phyloP scores from a whole-genome alignment of 2,797 vertebrate genomes.

The Pangasius krempfi region DNA sequence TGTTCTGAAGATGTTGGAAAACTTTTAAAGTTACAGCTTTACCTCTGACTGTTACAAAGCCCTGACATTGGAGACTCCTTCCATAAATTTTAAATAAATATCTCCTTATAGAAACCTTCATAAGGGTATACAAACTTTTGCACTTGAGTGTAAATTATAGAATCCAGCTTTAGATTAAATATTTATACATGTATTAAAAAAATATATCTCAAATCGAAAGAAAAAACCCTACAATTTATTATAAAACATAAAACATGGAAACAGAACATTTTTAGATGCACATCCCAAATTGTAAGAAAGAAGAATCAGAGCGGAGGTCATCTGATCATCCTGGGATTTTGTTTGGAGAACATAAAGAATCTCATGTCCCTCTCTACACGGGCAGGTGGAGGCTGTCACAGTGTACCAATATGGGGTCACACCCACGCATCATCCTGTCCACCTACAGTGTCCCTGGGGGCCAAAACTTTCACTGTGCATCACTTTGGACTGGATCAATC shows the following conservation, averaged over 20 bases:
- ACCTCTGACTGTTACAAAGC: background rate
- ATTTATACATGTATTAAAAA: background rate
- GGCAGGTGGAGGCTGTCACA: slow-evolving; percentile 58
- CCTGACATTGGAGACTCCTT: slow-evolving; percentile 2
- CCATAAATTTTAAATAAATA: background rate
- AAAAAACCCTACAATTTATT: background rate
- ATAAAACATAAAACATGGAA: background rate
- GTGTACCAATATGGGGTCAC: slow-evolving; percentile 41
- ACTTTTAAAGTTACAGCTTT: background rate
- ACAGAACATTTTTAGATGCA: background rate
- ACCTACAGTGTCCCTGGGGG: slow-evolving; percentile 43
- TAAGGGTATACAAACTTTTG: background rate
- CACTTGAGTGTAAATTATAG: background rate
- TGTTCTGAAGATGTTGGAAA: background rate
- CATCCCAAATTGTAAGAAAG: background rate
- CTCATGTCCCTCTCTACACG: background rate
- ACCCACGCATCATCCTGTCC: slow-evolving; percentile 65
- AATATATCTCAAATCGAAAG: background rate
- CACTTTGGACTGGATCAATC: background rate
- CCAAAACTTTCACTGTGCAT: background rate
- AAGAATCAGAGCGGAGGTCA: background rate
- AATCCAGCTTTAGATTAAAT: background rate
- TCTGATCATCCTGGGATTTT: background rate
- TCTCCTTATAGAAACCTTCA: background rate
- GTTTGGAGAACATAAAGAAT: background rate